Percentiles rank a stretch among this genome's conserved stretches.
phyloP scores from a whole-genome alignment of 2,888 invertebrate genomes.

The Archaeoteleia sp. region DNA sequence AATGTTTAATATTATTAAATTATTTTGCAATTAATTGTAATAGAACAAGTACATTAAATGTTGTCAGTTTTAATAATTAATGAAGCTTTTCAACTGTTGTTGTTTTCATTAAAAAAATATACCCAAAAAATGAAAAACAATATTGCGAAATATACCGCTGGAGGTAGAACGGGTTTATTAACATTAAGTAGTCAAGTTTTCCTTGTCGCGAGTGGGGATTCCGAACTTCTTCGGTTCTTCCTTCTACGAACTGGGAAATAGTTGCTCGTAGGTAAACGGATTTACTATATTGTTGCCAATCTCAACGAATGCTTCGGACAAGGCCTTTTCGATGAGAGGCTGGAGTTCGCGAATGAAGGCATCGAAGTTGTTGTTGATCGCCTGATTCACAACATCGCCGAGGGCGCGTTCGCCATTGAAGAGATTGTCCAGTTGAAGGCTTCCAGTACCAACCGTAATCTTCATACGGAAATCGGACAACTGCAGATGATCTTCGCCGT shows the following conservation, averaged over 20 bases:
- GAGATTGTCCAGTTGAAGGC: slow-evolving; percentile 77
- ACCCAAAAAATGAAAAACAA: no score
- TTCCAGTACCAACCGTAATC: slow-evolving; percentile 77
- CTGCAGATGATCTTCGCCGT: slow-evolving; percentile 76
- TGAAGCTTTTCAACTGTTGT: not conserved
- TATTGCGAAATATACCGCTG: slow-evolving; percentile 2
- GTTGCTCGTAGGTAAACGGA: slow-evolving; percentile 77
- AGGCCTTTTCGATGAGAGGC: slow-evolving; percentile 78
- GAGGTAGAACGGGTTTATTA: slow-evolving; percentile 22
- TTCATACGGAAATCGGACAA: slow-evolving; percentile 77
- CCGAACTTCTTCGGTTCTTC: slow-evolving; percentile 1
- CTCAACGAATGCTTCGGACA: slow-evolving; percentile 76
- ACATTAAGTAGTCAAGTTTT: slow-evolving; percentile 11
- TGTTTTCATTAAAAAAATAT: no score
- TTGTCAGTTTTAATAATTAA: no score
- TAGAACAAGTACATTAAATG: no score
- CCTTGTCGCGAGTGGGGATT: not conserved
- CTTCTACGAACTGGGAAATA: slow-evolving; percentile 75
- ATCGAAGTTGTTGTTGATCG: slow-evolving; percentile 79
- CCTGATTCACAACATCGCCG: slow-evolving; percentile 78
- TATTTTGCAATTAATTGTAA: no score
- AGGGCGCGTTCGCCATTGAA: slow-evolving; percentile 79
- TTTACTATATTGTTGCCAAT: slow-evolving; percentile 78
- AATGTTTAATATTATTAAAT: no score
- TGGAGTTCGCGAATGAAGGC: slow-evolving; percentile 78